phyloP scores from a whole-genome alignment of 2,888 invertebrate species.

The Cryptosula pallasiana region DNA sequence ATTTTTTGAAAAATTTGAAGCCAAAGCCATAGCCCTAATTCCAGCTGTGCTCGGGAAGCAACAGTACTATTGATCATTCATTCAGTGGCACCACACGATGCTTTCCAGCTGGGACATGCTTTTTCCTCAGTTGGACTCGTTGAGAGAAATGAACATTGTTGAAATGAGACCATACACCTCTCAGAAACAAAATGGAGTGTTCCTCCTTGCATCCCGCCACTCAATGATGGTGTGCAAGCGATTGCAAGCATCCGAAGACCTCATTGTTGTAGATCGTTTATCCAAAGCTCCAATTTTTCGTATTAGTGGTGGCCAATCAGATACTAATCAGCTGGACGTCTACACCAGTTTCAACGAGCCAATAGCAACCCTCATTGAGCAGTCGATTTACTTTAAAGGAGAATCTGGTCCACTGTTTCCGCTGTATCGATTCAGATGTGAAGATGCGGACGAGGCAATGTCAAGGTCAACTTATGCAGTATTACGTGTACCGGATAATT shows the following conservation, averaged over 20 bases:
- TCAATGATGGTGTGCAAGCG: background rate
- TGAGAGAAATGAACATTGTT: background rate
- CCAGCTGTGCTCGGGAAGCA: background rate
- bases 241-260: background rate
- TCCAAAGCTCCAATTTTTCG: background rate
- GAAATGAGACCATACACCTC: background rate
- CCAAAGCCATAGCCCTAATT: background rate
- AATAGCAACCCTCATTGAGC: background rate
- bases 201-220: background rate
- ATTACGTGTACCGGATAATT: background rate
- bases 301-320: background rate
- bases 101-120: background rate
- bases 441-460: background rate
- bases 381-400: background rate
- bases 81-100: too few relatives aligned
- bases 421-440: background rate
- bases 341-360: background rate
- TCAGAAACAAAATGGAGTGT: background rate
- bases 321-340: background rate
- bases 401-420: background rate
- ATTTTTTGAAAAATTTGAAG: background rate
- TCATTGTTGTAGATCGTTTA: background rate
- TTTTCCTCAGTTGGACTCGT: background rate
- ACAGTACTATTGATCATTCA: too few relatives aligned
- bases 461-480: background rate